A percentile compares a stretch with the other conserved stretches of the same genome.
Conservation (phyloP, 2,113 vertebrate species). For the Diadophis punctatus region DNA sequence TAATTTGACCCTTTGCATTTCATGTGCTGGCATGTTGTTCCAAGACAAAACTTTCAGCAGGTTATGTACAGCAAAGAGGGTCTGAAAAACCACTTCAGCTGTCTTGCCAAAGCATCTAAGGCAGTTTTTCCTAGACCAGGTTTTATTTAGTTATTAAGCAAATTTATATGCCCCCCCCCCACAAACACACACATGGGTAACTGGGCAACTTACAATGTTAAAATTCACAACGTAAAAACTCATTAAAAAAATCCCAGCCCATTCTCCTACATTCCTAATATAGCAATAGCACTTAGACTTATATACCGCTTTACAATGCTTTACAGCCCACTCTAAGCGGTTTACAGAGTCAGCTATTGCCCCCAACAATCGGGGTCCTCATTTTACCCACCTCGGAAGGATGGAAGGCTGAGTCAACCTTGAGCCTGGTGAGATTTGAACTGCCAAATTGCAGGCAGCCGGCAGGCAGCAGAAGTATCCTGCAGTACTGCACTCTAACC, state of each 20-base stretch:
- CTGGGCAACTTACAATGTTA: not conserved
- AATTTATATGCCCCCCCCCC: too few species aligned
- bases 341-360: too few species aligned
- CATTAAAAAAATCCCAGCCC: not conserved
- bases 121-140: not conserved
- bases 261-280: not conserved
- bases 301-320: too few species aligned
- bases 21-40: slow-evolving; percentile 11
- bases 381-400: too few species aligned
- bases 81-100: slow-evolving; percentile 24
- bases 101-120: not conserved
- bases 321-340: too few species aligned
- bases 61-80: slow-evolving; percentile 29
- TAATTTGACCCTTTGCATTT: slow-evolving; percentile 59
- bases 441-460: too few species aligned
- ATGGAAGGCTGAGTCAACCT: too few species aligned
- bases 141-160: not conserved
- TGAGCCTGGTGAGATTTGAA: too few species aligned
- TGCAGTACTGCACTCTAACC: too few species aligned
- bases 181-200: not conserved
- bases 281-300: not conserved
- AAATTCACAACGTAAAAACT: not conserved
- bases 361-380: too few species aligned
- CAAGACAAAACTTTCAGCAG: slow-evolving; percentile 36
- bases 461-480: too few species aligned